Percentiles rank a stretch among this genome's conserved stretches.
These are phyloP conservation scores for Drosophila dives DNA, from an alignment of 2,888 invertebrate species.

Conservation along the genomic window DNA sequence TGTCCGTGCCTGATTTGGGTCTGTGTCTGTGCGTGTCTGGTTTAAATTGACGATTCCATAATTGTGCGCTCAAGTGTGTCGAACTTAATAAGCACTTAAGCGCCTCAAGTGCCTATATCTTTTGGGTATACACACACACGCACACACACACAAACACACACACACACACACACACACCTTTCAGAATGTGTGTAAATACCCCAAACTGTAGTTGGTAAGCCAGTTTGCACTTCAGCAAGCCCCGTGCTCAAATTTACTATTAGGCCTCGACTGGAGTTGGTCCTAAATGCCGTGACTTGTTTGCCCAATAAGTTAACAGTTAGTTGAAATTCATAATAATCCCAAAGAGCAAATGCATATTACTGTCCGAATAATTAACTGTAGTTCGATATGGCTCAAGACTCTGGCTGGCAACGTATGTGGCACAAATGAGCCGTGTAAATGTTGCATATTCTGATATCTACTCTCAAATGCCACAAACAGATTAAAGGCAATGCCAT, in stretches of 20 bases:
- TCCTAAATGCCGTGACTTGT: constrained; percentile 26
- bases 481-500: constrained; percentile 35
- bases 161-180: background rate
- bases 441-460: constrained; percentile 7
- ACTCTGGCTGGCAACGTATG: background rate
- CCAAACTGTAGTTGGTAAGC: constrained; percentile 28
- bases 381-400: background rate
- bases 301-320: constrained; percentile 38
- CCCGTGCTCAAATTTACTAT: constrained; percentile 51
- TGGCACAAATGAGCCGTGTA: constrained; percentile 3
- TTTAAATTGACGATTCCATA: constrained; percentile 81
- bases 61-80: constrained; percentile 76
- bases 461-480: constrained; percentile 31
- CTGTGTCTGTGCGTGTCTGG: constrained; percentile 49
- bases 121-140: constrained; percentile 13
- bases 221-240: constrained; percentile 39
- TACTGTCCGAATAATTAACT: constrained; percentile 13
- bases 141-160: background rate
- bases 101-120: constrained; percentile 40
- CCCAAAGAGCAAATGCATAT: constrained; percentile 13
- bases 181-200: constrained; percentile 37
- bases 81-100: constrained; percentile 80
- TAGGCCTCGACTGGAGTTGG: constrained; percentile 25
- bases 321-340: constrained; percentile 26
- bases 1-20: constrained; percentile 13